A percentile compares a stretch with the other conserved stretches of the same genome.
phyloP scores from a whole-genome alignment of 2,888 invertebrate species.

The Drosophila neutralis region DNA sequence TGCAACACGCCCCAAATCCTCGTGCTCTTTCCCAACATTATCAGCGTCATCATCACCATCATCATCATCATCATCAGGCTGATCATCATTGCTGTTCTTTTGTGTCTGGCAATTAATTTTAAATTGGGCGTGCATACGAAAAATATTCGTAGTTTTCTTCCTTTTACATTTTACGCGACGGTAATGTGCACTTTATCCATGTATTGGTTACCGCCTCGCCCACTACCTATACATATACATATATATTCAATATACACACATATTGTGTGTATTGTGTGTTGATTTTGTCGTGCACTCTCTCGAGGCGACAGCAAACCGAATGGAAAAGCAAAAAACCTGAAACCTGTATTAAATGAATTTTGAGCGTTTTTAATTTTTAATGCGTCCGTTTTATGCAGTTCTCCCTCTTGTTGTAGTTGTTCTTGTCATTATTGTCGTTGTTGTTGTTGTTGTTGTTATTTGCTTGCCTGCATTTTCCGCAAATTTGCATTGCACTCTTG shows the following conservation, averaged over 20 bases:
- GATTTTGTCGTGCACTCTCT: constrained; percentile 60
- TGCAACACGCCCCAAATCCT: constrained; percentile 44
- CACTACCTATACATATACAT: constrained; percentile 1
- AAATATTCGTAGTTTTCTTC: constrained; percentile 78
- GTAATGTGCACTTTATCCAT: constrained; percentile 59
- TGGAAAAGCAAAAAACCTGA: constrained; percentile 40
- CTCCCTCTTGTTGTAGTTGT: neutral
- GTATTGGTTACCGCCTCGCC: constrained; percentile 40
- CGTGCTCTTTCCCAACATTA: constrained; percentile 12
- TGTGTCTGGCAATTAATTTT: constrained; percentile 84
- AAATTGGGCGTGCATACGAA: constrained; percentile 82
- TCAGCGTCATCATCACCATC: constrained; percentile 10
- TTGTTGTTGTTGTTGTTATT: constrained; percentile 32
- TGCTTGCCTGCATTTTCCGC: constrained; percentile 51
- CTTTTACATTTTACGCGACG: constrained; percentile 63
- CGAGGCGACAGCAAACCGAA: constrained; percentile 41
- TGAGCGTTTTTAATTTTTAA: constrained; percentile 68
- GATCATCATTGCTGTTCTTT: constrained; percentile 66
- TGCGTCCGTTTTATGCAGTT: constrained; percentile 26
- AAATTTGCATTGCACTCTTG: constrained; percentile 58
- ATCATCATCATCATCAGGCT: constrained; percentile 13
- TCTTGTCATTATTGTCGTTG: constrained; percentile 13
- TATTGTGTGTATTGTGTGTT: constrained; percentile 28
- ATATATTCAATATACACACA: neutral
- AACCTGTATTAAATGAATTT: constrained; percentile 64